These are phyloP conservation scores for Gila orcuttii DNA, from an alignment of 2,113 vertebrate species.

Conservation along the genomic window DNA sequence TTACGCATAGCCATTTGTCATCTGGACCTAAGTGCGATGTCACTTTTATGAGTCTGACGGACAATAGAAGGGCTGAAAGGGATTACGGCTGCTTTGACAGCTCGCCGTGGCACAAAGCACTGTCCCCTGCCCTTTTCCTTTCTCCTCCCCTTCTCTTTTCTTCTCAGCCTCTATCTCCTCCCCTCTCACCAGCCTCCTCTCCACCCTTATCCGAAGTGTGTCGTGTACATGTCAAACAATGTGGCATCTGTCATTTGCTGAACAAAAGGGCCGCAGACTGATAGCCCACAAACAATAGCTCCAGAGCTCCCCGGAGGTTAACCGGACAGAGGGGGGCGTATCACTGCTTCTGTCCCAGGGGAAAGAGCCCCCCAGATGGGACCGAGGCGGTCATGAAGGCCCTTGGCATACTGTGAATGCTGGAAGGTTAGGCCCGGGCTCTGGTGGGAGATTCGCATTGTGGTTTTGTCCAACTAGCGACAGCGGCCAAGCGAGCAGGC, in stretches of 20 bases:
- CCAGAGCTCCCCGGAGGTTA: conserved; percentile 13
- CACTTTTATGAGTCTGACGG: conserved; percentile 32
- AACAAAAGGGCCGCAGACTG: conserved; percentile 66
- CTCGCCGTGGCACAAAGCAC: background rate
- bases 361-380: conserved; percentile 32
- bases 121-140: background rate
- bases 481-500: conserved; percentile 41
- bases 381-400: background rate
- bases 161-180: conserved; percentile 63
- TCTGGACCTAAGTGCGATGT: conserved; percentile 28
- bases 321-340: conserved; percentile 23
- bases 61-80: conserved; percentile 25
- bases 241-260: conserved; percentile 74
- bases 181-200: conserved; percentile 47
- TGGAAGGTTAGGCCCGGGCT: conserved; percentile 27
- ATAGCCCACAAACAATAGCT: conserved; percentile 22
- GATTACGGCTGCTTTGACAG: conserved; percentile 33
- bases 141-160: background rate
- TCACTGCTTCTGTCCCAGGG: conserved; percentile 14
- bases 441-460: conserved; percentile 9
- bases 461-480: conserved; percentile 32
- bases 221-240: conserved; percentile 72
- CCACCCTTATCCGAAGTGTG: conserved; percentile 61
- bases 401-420: conserved; percentile 37
- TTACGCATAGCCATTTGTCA: conserved; percentile 1